A percentile compares a stretch with the other conserved stretches of the same genome.
Evolutionary conservation across 2,113 vertebrate genomes (phyloP).

Genomic region (Heterocephalus glaber): DNA sequence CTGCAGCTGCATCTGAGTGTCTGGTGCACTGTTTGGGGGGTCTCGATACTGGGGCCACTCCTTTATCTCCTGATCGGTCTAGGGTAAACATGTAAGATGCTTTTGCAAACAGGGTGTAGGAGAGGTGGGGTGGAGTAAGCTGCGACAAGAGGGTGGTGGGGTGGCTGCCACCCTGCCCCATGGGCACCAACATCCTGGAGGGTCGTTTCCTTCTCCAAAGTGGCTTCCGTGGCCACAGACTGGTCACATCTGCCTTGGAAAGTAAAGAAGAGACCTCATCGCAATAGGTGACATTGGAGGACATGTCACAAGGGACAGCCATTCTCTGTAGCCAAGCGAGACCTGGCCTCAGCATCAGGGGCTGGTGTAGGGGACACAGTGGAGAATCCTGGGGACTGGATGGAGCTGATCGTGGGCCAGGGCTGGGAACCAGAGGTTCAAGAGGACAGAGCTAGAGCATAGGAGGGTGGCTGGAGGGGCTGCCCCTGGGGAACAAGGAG

Average conservation of each 20-base stretch:
- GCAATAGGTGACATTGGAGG: not conserved
- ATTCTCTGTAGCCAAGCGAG: not conserved
- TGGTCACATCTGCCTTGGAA: not conserved
- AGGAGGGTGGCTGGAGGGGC: not conserved
- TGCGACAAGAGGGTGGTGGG: accelerated
- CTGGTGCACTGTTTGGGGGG: accelerated
- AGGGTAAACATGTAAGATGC: not conserved
- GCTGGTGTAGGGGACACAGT: too few relatives aligned
- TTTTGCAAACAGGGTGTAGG: not conserved
- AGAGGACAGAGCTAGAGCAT: too few relatives aligned
- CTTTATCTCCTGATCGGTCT: not conserved
- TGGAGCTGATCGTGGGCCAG: not conserved
- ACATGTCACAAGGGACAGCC: not conserved
- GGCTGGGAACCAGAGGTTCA: not conserved
- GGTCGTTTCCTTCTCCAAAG: not conserved
- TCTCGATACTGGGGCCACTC: too few relatives aligned
- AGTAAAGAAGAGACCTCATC: not conserved
- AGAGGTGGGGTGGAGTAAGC: not conserved
- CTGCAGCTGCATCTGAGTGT: too few relatives aligned
- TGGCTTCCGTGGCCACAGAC: not conserved
- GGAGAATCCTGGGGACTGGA: accelerated
- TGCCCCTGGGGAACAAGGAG: not conserved
- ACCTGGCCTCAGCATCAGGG: too few relatives aligned
- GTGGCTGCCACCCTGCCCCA: not conserved
- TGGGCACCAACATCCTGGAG: not conserved